These are phyloP conservation scores for Aphelinus certus DNA, from an alignment of 1,140 invertebrate species.

Conservation along the genomic window DNA sequence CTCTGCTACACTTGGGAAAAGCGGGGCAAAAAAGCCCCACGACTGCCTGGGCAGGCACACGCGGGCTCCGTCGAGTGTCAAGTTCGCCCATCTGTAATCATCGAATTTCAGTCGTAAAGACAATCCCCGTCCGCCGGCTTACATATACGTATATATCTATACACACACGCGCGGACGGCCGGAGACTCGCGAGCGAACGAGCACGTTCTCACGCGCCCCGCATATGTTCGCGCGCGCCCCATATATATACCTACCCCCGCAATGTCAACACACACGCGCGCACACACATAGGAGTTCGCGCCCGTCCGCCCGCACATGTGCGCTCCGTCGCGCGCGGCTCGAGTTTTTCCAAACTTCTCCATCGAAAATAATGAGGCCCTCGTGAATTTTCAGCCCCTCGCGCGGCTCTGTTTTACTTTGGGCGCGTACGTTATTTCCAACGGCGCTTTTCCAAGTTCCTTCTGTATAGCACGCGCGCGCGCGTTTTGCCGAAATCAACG, in stretches of 20 bases:
- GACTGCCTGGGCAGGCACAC: no score
- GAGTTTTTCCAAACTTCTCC: background rate
- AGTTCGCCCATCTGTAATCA: conserved; percentile 40
- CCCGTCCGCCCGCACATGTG: background rate
- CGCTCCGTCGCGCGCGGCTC: background rate
- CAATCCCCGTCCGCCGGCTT: background rate
- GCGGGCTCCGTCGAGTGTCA: conserved; percentile 19
- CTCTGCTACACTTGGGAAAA: background rate
- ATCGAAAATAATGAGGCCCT: no score
- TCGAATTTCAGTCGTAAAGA: conserved; percentile 38
- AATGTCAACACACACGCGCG: background rate
- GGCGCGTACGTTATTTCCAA: no score
- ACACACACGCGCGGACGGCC: no score
- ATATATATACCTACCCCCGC: background rate
- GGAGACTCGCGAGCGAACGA: background rate
- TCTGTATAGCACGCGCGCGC: no score
- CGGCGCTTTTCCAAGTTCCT: no score
- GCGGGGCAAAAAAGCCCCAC: conserved; percentile 9
- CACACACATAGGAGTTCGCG: background rate
- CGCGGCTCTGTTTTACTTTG: no score
- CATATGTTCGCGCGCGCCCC: background rate
- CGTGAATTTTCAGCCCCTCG: no score
- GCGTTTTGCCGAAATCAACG: no score
- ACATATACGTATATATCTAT: no score
- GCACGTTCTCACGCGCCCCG: background rate